phyloP scores from a whole-genome alignment of 2,888 invertebrate species.

The Acholoe squamosa region DNA sequence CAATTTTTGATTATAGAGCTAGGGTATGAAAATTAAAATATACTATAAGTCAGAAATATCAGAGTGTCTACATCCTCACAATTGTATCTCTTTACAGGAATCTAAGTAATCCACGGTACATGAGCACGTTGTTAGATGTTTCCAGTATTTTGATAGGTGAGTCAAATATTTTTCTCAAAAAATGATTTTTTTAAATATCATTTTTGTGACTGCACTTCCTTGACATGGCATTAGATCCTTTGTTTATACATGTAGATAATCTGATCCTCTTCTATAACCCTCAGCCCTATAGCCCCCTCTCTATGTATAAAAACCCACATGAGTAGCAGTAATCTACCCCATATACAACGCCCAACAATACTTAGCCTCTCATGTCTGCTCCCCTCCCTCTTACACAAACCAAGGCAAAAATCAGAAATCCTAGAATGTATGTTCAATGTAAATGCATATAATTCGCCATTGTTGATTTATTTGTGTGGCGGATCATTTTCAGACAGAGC shows the following conservation, averaged over 20 bases:
- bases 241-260: too few species aligned
- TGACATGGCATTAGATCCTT: too few species aligned
- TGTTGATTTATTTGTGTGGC: constrained; percentile 18
- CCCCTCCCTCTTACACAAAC: not conserved
- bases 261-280: too few species aligned
- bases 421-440: constrained; percentile 21
- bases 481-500: not conserved
- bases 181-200: too few species aligned
- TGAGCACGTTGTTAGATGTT: constrained; percentile 89
- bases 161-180: too few species aligned
- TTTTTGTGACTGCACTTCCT: not conserved
- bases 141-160: constrained; percentile 89
- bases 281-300: too few species aligned
- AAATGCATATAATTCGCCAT: constrained; percentile 13
- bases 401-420: not conserved
- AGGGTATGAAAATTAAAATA: too few species aligned
- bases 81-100: constrained; percentile 84
- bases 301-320: not conserved
- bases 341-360: not conserved
- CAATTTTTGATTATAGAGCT: too few species aligned
- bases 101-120: constrained; percentile 90
- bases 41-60: too few species aligned
- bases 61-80: too few species aligned
- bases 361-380: not conserved
- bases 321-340: not conserved